phyloP scores from a whole-genome alignment of 2,888 invertebrate genomes.

The Electrophaes corylata region DNA sequence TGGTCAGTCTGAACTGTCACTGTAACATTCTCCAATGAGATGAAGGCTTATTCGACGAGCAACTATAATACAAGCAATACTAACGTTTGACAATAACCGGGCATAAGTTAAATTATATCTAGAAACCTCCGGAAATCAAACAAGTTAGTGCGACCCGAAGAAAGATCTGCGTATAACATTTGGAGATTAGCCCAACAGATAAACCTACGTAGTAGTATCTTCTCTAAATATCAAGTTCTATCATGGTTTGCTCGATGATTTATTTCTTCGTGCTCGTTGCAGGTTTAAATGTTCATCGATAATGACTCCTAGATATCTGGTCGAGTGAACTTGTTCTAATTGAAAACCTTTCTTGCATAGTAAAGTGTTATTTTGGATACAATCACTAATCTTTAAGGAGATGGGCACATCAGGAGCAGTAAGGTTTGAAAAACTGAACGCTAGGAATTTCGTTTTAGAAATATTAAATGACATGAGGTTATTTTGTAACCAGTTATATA shows the following conservation, averaged over 20 bases:
- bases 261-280: not conserved
- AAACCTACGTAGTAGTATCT: no score
- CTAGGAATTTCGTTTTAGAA: conserved; percentile 21
- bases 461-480: conserved; percentile 23
- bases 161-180: no score
- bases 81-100: no score
- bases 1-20: no score
- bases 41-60: no score
- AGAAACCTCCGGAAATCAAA: no score
- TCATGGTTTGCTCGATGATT: not conserved
- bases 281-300: conserved; percentile 9
- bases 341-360: conserved; percentile 1
- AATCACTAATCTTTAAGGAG: conserved; percentile 12
- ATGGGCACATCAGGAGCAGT: conserved; percentile 10
- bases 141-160: no score
- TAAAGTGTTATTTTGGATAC: not conserved
- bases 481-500: conserved; percentile 20
- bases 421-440: conserved; percentile 8
- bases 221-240: not conserved
- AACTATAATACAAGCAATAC: no score
- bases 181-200: no score
- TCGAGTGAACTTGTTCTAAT: conserved; percentile 6
- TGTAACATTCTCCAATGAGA: no score
- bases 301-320: conserved; percentile 5
- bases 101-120: no score